A percentile compares a stretch with the other conserved stretches of the same genome.
Evolutionary conservation across 2,888 invertebrate species (phyloP).

Genomic region (Nephrotoma guestfalica): DNA sequence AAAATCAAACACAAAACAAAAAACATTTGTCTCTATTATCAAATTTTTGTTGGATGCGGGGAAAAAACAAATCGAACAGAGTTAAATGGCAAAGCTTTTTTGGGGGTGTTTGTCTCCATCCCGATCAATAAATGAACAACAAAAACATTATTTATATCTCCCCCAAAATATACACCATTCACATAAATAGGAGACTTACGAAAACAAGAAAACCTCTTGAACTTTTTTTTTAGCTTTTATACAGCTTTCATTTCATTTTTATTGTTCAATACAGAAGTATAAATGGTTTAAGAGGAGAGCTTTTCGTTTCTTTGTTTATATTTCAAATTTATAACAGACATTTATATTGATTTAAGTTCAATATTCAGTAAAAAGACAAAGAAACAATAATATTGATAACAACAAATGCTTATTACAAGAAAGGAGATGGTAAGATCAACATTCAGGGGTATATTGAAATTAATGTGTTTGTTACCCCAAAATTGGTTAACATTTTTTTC

Average conservation of each 20-base stretch:
- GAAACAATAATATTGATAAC: no score
- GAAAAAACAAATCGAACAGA: not conserved
- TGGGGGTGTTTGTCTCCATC: not conserved
- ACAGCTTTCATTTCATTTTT: not conserved
- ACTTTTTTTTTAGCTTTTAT: not conserved
- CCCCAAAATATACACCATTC: not conserved
- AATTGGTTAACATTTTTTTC: no score
- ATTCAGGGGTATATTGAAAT: no score
- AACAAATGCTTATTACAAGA: no score
- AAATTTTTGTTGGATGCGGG: not conserved
- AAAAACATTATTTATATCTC: not conserved
- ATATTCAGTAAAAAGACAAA: not conserved
- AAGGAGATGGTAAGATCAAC: no score
- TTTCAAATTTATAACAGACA: not conserved
- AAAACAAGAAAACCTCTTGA: not conserved
- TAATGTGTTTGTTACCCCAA: no score
- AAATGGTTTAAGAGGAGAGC: not conserved
- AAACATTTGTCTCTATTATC: not conserved
- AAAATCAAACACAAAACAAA: not conserved
- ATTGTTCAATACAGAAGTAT: not conserved
- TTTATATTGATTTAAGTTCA: not conserved
- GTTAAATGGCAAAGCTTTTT: not conserved
- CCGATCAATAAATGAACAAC: not conserved
- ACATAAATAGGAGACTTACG: not conserved
- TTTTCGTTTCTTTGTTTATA: not conserved